phyloP scores from a whole-genome alignment of 2,113 vertebrate genomes.

The Dasyurus viverrinus region DNA sequence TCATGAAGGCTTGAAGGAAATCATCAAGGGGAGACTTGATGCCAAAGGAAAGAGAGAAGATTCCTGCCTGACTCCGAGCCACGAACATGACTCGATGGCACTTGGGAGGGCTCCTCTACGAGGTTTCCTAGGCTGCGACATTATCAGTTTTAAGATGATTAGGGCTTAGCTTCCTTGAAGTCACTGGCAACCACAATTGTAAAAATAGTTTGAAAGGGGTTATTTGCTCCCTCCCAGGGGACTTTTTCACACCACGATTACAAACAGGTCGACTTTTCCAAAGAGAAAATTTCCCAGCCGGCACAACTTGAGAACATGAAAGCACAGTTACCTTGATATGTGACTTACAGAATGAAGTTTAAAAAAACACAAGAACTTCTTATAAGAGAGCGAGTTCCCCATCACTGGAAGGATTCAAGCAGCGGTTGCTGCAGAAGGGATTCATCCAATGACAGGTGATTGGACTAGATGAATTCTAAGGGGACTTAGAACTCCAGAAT shows the following conservation, averaged over 20 bases:
- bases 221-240: not conserved
- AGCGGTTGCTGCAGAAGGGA: not conserved
- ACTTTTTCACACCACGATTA: not conserved
- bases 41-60: not conserved
- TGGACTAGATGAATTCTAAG: not conserved
- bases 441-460: not conserved
- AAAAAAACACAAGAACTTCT: not conserved
- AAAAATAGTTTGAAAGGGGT: not conserved
- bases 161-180: not conserved
- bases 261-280: not conserved
- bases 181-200: not conserved
- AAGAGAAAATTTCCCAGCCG: not conserved
- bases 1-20: too few relatives aligned
- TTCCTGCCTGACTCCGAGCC: not conserved
- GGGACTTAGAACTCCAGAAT: not conserved
- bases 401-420: not conserved
- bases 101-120: too few relatives aligned
- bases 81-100: not conserved
- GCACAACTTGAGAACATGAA: not conserved
- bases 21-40: too few relatives aligned
- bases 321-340: not conserved
- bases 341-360: not conserved
- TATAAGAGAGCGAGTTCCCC: not conserved
- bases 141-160: not conserved
- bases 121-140: not conserved